These are phyloP conservation scores for Fabriciana adippe DNA, from an alignment of 2,888 invertebrate genomes.

Conservation along the genomic window DNA sequence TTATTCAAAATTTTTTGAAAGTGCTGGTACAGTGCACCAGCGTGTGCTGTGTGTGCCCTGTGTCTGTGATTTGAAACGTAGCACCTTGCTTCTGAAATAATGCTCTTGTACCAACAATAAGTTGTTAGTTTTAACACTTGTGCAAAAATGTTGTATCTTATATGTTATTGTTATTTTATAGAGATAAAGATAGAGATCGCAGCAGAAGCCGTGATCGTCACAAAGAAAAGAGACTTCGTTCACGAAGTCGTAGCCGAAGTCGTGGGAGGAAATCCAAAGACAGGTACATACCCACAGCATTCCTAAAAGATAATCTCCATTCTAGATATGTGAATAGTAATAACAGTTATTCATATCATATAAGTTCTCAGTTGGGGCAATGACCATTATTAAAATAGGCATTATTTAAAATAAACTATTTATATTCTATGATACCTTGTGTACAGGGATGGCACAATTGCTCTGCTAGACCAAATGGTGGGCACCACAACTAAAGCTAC, in stretches of 20 bases:
- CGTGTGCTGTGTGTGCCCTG: too few relatives aligned
- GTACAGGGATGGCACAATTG: slow-evolving; percentile 75
- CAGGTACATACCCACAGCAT: slow-evolving; percentile 50
- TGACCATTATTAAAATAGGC: too few relatives aligned
- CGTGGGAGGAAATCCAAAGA: slow-evolving; percentile 75
- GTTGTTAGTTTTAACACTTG: too few relatives aligned
- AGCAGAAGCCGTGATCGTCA: slow-evolving; percentile 67
- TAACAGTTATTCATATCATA: not conserved
- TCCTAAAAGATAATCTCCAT: too few relatives aligned
- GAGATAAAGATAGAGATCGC: slow-evolving; percentile 70
- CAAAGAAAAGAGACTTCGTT: slow-evolving; percentile 62
- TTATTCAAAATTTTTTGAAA: not conserved
- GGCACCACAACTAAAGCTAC: slow-evolving; percentile 78
- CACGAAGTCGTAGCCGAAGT: slow-evolving; percentile 64
- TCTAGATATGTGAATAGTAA: not conserved
- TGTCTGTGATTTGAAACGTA: not conserved
- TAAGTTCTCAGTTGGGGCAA: too few relatives aligned
- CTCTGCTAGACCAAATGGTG: slow-evolving; percentile 78
- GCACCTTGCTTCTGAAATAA: too few relatives aligned
- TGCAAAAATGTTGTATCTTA: not conserved
- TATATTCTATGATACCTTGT: not conserved
- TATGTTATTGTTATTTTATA: slow-evolving; percentile 46
- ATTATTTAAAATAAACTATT: too few relatives aligned
- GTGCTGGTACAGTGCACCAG: too few relatives aligned
- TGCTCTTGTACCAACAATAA: too few relatives aligned